Percentiles rank a stretch among this genome's conserved stretches.
These are phyloP conservation scores for Campoplex nolae DNA, from an alignment of 2,888 invertebrate species.

Conservation along the genomic window DNA sequence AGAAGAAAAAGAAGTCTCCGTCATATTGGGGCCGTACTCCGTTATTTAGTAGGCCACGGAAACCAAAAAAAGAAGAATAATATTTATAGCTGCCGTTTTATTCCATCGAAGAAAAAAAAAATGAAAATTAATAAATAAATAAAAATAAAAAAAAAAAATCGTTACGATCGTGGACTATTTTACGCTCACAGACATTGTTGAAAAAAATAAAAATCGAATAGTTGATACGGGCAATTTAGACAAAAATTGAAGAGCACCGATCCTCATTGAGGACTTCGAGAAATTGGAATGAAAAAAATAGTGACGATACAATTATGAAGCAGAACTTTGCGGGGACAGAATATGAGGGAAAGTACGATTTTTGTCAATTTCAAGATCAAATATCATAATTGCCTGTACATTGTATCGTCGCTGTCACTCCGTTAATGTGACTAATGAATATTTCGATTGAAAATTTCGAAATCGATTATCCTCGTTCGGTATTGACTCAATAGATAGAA, in stretches of 20 bases:
- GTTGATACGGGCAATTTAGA: constrained; percentile 59
- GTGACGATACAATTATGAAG: constrained; percentile 35
- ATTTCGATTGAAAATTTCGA: constrained; percentile 37
- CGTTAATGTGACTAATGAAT: constrained; percentile 1
- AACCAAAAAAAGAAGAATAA: constrained; percentile 52
- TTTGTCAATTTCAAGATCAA: constrained; percentile 48
- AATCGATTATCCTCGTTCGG: constrained; percentile 56
- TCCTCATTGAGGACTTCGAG: constrained; percentile 31
- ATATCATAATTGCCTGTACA: constrained; percentile 30
- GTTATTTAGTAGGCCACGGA: constrained; percentile 56
- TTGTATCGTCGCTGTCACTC: constrained; percentile 46
- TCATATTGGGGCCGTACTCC: constrained; percentile 53
- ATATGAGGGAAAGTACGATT: constrained; percentile 23
- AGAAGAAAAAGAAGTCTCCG: constrained; percentile 26
- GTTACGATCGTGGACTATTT: constrained; percentile 64
- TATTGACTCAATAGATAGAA: constrained; percentile 52
- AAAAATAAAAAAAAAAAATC: constrained; percentile 41
- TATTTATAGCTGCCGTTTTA: constrained; percentile 67
- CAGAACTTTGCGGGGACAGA: constrained; percentile 2
- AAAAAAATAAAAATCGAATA: constrained; percentile 44
- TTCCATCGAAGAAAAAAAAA: constrained; percentile 53
- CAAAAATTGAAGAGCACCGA: constrained; percentile 47
- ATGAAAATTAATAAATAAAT: background rate
- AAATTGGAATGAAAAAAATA: background rate
- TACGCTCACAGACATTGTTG: constrained; percentile 64